Base-by-base conservation (phyloP, 2,888 invertebrate genomes). In the Leptura quadrifasciata region DNA sequence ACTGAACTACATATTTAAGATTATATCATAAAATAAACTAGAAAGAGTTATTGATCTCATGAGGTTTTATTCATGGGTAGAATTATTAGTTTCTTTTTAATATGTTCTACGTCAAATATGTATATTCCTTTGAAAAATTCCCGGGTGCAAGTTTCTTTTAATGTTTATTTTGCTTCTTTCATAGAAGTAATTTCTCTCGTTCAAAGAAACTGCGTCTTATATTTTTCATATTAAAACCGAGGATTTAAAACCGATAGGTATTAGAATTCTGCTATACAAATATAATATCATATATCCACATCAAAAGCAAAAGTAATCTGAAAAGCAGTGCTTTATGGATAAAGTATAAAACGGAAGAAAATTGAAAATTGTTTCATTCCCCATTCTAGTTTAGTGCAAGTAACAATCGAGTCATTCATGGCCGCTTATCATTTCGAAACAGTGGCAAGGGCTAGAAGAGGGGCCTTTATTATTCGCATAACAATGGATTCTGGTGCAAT, bases 391-490 rank as follows among this genome's bases (percentile, higher is more conserved):
- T 55, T 57, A 63, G 69, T 58, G 31, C 35, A 73, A 73, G 69
- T 80, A 82, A 83, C 83, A 83, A 83, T 83, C 82, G 79, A 76
- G 76, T 78, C 81, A 83, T 82, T 80, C 79, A 80, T 79, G 75
- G 81, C 73, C 78, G 82, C 84, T 84, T 83, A 84, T 83, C 83
- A 84, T 82, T 82, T 80, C 76, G 82, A 79, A 82, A 81, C 83
- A 84, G 82, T 72, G 79, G 55, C 68, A 68, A 57, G 57, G 54
- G 55, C 68, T 35, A 76, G 81, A 80, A 78, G 80, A 79, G 80
- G 81, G 77, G 75, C 79, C 79, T 80, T 82, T 82, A 81, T 84
- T 82, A 80, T 82, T 82, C 82, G 81, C 80, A 80, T 82, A 82
- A 84, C 84, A 84, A 84, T 83, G 82, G 65, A 64, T 65, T 54